A percentile compares a stretch with the other conserved stretches of the same genome.
Conservation (phyloP, 2,888 invertebrate genomes). For the Ischnura elegans region DNA sequence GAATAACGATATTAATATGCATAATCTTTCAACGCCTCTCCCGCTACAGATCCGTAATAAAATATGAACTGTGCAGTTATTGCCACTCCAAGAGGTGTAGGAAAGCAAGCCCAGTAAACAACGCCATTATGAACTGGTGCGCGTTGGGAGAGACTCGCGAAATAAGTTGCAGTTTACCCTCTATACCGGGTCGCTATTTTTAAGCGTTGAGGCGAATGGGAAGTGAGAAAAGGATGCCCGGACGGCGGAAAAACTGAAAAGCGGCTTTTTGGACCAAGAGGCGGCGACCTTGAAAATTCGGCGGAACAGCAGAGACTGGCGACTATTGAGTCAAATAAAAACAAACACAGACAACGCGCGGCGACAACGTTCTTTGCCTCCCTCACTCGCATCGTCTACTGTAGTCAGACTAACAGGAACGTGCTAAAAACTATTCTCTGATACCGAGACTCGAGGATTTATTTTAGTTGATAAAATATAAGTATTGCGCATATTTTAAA, state of each 20-base stretch:
- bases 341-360: background rate
- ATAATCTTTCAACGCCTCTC: background rate
- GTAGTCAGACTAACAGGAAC: no score
- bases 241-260: constrained; percentile 14
- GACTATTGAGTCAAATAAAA: constrained; percentile 2
- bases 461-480: no score
- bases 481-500: no score
- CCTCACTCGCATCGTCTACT: background rate
- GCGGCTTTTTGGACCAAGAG: background rate
- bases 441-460: no score
- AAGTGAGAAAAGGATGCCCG: background rate
- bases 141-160: background rate
- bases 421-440: no score
- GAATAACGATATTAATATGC: background rate
- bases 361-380: background rate
- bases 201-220: background rate
- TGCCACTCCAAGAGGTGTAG: background rate
- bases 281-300: constrained; percentile 14
- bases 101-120: background rate
- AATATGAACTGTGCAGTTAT: constrained; percentile 3
- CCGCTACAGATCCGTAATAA: background rate
- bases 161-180: background rate
- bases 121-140: background rate
- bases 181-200: constrained; percentile 1
- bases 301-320: background rate